Evolutionary conservation across 1,140 invertebrate genomes (phyloP), one percentile per base, ranked within the genome.

Genomic region (Xylocopa sonorina): DNA sequence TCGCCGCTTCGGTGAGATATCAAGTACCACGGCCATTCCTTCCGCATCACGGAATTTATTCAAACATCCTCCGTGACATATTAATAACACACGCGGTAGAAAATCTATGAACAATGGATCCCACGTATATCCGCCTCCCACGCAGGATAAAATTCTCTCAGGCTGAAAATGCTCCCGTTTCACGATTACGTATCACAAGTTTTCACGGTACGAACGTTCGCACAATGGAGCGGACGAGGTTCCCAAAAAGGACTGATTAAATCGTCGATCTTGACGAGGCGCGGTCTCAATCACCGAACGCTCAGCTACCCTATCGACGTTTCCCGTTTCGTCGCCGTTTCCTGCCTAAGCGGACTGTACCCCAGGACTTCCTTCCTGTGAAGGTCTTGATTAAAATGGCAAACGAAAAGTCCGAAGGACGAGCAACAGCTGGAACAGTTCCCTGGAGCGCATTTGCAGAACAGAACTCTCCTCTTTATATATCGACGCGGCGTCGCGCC

Each of bases 381-480:
- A 78, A 88, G 88, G 80, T 90, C 90, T 92, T 93, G 91, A 93
- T 93, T 93, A 92, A 93, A 93, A 92, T 92, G 91, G 91, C 91
- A 92, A 92, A 89, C 83, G 85, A 83, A 85, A 88, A 89, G 84
- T 88, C 84, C 86, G 80, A 83, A 80, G 84, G 83, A 88, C 82
- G 88, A 90, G 90, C 92, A 93, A 93, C 92, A 93, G 92, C 92
- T 93, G 92, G 91, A 92, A 92, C 89, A 77, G 91, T 92, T 93
- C 92, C 92, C 92, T 89, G 88, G 88, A 92, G 92, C 91, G 88
- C 92, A 92, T 92, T 93, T 92, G 90, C 88, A 84, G 90, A 90
- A 92, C 91, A 93, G 91, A 91, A 91, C 85, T 92, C 89, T 91
- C 88, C 91, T 92, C 90, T 93, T 71, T 92, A 92, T 87, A 75